Evolutionary conservation across 2,888 invertebrate genomes (phyloP), one percentile per base, ranked within the genome.

Genomic region (Morpho achilles): DNA sequence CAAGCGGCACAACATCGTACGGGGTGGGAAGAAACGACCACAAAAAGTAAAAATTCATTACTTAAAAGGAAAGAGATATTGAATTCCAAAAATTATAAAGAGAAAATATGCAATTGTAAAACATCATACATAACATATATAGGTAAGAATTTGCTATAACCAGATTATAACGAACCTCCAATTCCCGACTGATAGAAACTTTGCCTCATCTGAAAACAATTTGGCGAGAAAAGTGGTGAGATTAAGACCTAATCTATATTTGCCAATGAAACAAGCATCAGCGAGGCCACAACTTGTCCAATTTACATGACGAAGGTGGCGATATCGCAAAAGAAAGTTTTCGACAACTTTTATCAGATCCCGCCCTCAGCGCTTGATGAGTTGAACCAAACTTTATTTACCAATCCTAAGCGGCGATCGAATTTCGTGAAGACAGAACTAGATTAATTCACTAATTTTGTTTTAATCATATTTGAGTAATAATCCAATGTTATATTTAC

Each of bases 271-370:
- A 83, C 80, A 84, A 83, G 77, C 83, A 82, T 84, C 81, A 79
- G 79, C 76, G 71, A 69, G 69, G 67, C 79, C 80, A 71, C 79
- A 86, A 87, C 82, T 87, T 87, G 84, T 87, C 86, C 81, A 87
- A 88, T 88, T 86, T 87, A 87, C 84, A 87, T 87, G 88, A 87
- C 84, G 87, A 76, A 86, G 87, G 87, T 87, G 87, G 82, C 81
- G 85, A 87, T 87, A 87, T 85, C 86, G 85, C 84, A 82, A 84
- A 87, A 86, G 86, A 86, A 87, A 88, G 82, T 87, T 88, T 75
- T 68, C 69, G 73, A 80, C 80, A 86, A 88, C 83, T 87, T 88
- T 87, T 87, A 87, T 87, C 86, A 79, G 86, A 87, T 86, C 82
- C 74, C 75, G 75, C 80, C 84, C 79, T 79, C 79, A 80, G 84